Evolutionary conservation across 2,888 invertebrate genomes (phyloP).

Genomic region (Callyntrura sp.): DNA sequence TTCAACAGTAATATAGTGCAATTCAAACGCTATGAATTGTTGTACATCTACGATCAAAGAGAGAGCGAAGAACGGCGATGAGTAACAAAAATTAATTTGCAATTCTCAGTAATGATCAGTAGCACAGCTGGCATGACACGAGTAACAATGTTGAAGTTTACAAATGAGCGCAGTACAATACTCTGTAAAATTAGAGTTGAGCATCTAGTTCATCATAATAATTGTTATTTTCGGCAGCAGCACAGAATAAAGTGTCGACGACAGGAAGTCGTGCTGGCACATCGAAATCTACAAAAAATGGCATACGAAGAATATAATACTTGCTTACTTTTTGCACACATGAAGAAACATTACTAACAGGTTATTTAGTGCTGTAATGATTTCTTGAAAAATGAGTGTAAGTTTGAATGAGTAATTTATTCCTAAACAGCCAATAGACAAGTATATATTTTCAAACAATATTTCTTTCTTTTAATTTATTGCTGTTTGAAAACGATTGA

Average conservation of each 20-base stretch:
- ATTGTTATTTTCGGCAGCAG: constrained; percentile 7
- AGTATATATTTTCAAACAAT: background rate
- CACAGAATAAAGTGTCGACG: background rate
- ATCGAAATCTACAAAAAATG: background rate
- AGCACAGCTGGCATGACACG: too few relatives aligned
- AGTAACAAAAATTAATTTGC: too few relatives aligned
- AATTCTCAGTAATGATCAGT: too few relatives aligned
- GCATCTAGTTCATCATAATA: constrained; percentile 15
- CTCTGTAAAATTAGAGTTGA: constrained; percentile 11
- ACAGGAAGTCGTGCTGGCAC: constrained; percentile 40
- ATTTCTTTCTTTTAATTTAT: background rate
- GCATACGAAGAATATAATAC: constrained; percentile 4
- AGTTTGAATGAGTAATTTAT: constrained; percentile 4
- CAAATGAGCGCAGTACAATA: background rate
- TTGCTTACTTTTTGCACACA: background rate
- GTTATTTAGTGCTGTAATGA: too few relatives aligned
- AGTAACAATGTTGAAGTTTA: background rate
- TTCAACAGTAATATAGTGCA: background rate
- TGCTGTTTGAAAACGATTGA: background rate
- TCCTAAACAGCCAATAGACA: background rate
- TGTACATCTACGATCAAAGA: background rate
- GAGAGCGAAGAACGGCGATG: too few relatives aligned
- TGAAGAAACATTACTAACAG: background rate
- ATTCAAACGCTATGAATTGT: background rate
- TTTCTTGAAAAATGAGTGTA: constrained; percentile 7